A percentile compares a stretch with the other conserved stretches of the same genome.
These are phyloP conservation scores for Rhynchophorus ferrugineus DNA, from an alignment of 1,140 invertebrate species.

Conservation along the genomic window DNA sequence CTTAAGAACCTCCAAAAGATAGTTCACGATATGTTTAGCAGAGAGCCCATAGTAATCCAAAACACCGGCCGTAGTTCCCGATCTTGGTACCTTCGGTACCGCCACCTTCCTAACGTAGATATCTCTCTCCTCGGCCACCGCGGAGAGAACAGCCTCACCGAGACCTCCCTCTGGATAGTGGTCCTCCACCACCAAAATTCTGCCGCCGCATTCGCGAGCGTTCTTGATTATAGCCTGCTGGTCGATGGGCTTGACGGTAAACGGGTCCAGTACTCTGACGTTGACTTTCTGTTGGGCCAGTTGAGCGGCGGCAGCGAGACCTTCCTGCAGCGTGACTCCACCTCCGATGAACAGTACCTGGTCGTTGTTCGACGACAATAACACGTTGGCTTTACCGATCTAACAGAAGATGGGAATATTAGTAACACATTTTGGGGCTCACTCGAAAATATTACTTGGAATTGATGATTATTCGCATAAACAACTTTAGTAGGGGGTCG, in stretches of 20 bases:
- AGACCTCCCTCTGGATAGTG: conserved; percentile 94
- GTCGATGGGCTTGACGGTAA: conserved; percentile 95
- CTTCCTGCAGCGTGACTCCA: conserved; percentile 89
- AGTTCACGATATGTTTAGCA: conserved; percentile 67
- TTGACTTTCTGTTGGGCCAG: conserved; percentile 62
- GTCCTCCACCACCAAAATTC: conserved; percentile 91
- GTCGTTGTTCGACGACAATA: conserved; percentile 67
- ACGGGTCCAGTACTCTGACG: conserved; percentile 81
- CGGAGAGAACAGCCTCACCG: conserved; percentile 87
- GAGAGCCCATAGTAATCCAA: conserved; percentile 86
- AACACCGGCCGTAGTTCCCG: conserved; percentile 77
- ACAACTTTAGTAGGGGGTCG: conserved; percentile 82
- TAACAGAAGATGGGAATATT: no score
- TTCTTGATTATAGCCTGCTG: conserved; percentile 64
- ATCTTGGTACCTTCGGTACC: conserved; percentile 82
- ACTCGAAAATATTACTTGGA: conserved; percentile 52
- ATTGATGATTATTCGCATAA: conserved; percentile 79
- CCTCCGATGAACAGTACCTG: conserved; percentile 81
- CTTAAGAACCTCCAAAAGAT: conserved; percentile 56
- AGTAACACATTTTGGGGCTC: no score
- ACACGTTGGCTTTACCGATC: conserved; percentile 71
- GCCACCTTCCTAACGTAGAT: conserved; percentile 76
- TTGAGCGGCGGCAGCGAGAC: conserved; percentile 73
- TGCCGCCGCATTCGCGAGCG: conserved; percentile 71
- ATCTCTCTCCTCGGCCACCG: conserved; percentile 63